Percentiles rank a stretch among this genome's conserved stretches.
These are phyloP conservation scores for Penelope pileata DNA, from an alignment of 2,113 vertebrate genomes.

Conservation along the genomic window DNA sequence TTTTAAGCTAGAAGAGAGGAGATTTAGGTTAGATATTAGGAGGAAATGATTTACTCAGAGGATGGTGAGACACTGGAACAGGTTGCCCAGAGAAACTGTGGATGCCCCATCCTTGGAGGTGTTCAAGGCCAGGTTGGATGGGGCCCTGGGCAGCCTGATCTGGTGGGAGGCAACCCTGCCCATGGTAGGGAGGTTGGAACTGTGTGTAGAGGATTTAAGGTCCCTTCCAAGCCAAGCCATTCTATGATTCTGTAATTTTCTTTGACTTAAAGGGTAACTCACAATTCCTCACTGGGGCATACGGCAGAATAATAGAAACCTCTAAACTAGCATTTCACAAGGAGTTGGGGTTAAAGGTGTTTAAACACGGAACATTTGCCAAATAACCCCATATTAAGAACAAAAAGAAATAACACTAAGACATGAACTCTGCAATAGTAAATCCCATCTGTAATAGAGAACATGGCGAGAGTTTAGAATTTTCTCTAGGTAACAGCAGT, in stretches of 20 bases:
- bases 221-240: neutral
- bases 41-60: too few relatives aligned
- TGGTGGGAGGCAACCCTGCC: too few relatives aligned
- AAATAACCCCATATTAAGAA: neutral
- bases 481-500: conserved; percentile 1
- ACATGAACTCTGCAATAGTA: neutral
- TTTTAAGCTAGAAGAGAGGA: too few relatives aligned
- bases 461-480: neutral
- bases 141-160: too few relatives aligned
- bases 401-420: neutral
- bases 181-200: too few relatives aligned
- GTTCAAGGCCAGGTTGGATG: too few relatives aligned
- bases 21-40: too few relatives aligned
- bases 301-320: neutral
- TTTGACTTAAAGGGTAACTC: neutral
- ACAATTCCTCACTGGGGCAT: neutral
- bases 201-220: neutral
- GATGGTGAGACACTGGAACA: too few relatives aligned
- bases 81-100: too few relatives aligned
- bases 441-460: neutral
- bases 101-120: too few relatives aligned
- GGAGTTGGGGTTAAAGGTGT: neutral
- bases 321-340: neutral
- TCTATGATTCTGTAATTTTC: neutral
- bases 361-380: neutral